Evolutionary conservation across 1,140 invertebrate species (phyloP).

Genomic region (Euura saliciscinereae): DNA sequence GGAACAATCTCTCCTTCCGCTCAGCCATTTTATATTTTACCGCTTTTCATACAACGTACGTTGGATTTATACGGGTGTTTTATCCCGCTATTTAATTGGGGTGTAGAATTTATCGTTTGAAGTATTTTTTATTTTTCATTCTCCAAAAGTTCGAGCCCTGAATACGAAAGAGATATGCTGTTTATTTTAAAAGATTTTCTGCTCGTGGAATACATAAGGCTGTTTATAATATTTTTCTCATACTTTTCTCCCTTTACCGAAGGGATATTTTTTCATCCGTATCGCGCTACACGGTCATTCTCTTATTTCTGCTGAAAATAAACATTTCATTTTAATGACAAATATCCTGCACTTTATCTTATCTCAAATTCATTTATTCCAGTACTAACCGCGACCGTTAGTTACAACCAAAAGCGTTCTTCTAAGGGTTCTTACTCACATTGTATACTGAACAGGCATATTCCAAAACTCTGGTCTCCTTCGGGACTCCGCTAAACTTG

Average conservation of each 20-base stretch:
- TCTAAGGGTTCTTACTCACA: not conserved
- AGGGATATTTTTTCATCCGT: not conserved
- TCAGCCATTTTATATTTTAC: no score
- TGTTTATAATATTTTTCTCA: not conserved
- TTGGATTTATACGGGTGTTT: no score
- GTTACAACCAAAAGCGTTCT: not conserved
- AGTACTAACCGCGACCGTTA: not conserved
- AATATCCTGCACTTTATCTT: not conserved
- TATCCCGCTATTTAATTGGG: no score
- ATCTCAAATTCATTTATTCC: conserved; percentile 1
- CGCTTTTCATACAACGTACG: no score
- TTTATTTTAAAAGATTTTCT: no score
- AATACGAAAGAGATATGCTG: no score
- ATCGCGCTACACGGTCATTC: not conserved
- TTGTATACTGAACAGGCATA: not conserved
- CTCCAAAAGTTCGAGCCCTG: no score
- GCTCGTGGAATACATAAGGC: no score
- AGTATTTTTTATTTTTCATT: no score
- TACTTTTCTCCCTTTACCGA: not conserved
- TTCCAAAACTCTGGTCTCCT: not conserved
- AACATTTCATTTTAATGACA: conserved; percentile 6
- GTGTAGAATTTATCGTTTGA: no score
- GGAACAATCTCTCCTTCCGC: no score
- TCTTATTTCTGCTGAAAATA: not conserved
- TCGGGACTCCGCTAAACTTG: no score